Conservation (phyloP, 30 jellyfish, hydroid and myxozoan species). For the Turritopsis rubra region DNA sequence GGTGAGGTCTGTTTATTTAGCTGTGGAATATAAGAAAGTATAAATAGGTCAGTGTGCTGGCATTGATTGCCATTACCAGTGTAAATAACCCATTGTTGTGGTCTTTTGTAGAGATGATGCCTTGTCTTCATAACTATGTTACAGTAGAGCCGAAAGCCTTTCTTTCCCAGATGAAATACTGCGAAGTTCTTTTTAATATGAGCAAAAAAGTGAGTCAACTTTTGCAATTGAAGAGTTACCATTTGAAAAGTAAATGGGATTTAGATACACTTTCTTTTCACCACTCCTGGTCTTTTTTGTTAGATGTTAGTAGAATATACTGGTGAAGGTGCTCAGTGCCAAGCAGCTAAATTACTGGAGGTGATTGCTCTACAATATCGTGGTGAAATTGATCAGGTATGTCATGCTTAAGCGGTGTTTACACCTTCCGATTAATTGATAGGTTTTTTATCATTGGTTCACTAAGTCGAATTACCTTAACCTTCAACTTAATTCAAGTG, state of each 20-base stretch:
- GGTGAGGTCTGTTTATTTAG: not conserved
- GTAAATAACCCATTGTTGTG: too few species aligned
- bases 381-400: conserved; percentile 68
- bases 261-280: too few species aligned
- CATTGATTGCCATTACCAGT: too few species aligned
- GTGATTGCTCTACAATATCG: conserved; percentile 77
- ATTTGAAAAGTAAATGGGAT: not conserved
- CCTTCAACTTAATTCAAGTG: too few species aligned
- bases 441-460: not conserved
- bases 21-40: too few species aligned
- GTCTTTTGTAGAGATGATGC: conserved; percentile 80
- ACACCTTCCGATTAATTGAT: too few species aligned
- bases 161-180: conserved; percentile 59
- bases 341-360: conserved; percentile 90
- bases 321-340: conserved; percentile 93
- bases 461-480: too few species aligned
- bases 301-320: conserved; percentile 58
- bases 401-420: not conserved
- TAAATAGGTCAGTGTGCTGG: too few species aligned
- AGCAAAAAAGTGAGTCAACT: conserved; percentile 58
- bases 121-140: conserved; percentile 91
- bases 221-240: not conserved
- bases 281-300: too few species aligned
- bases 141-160: conserved; percentile 95
- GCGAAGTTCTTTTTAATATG: conserved; percentile 82